Percentiles rank a stretch among this genome's conserved stretches.
Conservation (phyloP, 2,797 vertebrate species). For the Schizopygopsis malacanthus region DNA sequence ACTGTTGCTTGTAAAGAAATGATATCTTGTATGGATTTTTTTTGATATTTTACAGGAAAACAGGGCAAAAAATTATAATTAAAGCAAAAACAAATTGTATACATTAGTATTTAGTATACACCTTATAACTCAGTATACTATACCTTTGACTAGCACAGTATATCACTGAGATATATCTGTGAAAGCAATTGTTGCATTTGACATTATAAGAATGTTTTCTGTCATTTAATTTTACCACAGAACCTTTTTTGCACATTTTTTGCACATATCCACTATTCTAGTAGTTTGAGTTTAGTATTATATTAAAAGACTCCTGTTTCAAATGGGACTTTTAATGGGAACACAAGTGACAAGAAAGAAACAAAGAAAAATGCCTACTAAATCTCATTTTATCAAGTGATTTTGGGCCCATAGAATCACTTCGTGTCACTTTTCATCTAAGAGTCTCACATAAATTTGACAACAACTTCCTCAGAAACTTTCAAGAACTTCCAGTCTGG, state of each 20-base stretch:
- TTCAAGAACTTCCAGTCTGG: background rate
- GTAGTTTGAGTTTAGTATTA: background rate
- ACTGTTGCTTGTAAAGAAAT: background rate
- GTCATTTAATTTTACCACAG: background rate
- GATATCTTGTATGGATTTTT: too few relatives aligned
- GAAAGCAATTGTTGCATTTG: background rate
- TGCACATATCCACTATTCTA: background rate
- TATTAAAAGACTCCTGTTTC: background rate
- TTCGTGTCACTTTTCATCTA: constrained; percentile 49
- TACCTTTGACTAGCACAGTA: background rate
- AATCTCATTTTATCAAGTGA: constrained; percentile 55
- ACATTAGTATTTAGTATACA: too few relatives aligned
- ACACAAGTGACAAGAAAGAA: constrained; percentile 32
- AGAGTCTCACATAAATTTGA: background rate
- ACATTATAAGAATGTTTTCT: background rate
- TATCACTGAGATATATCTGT: background rate
- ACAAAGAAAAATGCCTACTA: constrained; percentile 50
- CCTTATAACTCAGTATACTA: too few relatives aligned
- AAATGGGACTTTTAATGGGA: constrained; percentile 65
- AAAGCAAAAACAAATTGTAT: background rate
- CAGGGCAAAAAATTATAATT: background rate
- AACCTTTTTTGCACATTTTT: background rate
- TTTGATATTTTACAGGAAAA: too few relatives aligned
- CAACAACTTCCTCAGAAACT: background rate
- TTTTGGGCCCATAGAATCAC: constrained; percentile 72